Evolutionary conservation across 2,797 vertebrate species (phyloP).

Genomic region (Hippopotamyrus pictus): DNA sequence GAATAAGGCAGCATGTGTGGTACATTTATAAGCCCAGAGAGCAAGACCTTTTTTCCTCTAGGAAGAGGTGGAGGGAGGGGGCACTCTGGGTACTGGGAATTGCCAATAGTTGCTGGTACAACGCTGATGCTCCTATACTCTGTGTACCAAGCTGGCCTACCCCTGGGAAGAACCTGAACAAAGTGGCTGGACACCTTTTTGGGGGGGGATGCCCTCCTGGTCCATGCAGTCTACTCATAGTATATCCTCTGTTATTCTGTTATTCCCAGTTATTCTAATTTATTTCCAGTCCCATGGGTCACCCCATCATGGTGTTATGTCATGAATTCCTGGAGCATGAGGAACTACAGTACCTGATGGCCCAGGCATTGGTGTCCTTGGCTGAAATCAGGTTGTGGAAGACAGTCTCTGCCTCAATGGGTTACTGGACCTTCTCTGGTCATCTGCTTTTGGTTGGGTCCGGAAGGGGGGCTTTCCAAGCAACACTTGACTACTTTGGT

Average conservation of each 20-base stretch:
- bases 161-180: background rate
- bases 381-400: background rate
- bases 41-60: background rate
- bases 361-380: background rate
- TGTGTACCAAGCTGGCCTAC: background rate
- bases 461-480: background rate
- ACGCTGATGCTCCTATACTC: background rate
- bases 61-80: background rate
- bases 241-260: background rate
- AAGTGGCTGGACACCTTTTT: background rate
- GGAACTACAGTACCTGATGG: background rate
- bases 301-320: background rate
- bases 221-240: background rate
- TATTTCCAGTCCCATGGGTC: background rate
- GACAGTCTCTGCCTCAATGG: background rate
- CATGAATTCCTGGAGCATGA: background rate
- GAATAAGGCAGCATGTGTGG: background rate
- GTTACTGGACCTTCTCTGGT: background rate
- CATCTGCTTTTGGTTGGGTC: background rate
- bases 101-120: background rate
- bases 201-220: background rate
- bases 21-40: background rate
- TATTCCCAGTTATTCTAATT: background rate
- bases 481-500: background rate
- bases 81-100: background rate